These are phyloP conservation scores for Meghimatium bilineatum DNA, from an alignment of 2,888 invertebrate genomes.

Conservation along the genomic window DNA sequence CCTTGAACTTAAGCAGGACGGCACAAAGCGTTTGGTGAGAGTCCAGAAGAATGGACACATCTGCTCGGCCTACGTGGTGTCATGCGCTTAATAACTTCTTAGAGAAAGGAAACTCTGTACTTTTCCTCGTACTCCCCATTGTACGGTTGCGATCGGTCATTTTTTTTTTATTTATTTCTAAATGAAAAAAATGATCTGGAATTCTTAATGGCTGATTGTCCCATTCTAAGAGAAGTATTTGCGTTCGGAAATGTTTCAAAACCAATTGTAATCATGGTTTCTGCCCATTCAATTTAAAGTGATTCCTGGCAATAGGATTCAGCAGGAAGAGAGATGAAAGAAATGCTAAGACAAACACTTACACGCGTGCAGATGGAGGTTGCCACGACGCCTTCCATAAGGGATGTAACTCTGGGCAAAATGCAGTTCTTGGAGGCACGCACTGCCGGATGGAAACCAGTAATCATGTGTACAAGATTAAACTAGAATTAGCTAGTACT, in stretches of 20 bases:
- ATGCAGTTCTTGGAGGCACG: not conserved
- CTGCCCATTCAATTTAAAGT: constrained; percentile 34
- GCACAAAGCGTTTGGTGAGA: constrained; percentile 15
- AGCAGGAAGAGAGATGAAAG: constrained; percentile 7
- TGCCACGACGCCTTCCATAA: constrained; percentile 16
- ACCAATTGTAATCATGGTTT: constrained; percentile 34
- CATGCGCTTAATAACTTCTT: constrained; percentile 16
- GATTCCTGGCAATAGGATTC: constrained; percentile 11
- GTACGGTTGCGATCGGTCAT: constrained; percentile 6
- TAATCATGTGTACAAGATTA: constrained; percentile 17
- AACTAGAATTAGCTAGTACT: constrained; percentile 1
- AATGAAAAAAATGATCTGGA: not conserved
- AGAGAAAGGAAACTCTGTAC: constrained; percentile 22
- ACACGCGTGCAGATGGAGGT: constrained; percentile 12
- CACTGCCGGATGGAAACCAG: constrained; percentile 1
- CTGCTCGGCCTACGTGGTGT: constrained; percentile 38
- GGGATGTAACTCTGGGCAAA: constrained; percentile 12
- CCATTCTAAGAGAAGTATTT: constrained; percentile 20
- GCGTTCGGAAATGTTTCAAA: constrained; percentile 33
- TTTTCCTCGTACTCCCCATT: not conserved
- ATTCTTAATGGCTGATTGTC: constrained; percentile 37
- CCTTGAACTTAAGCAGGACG: constrained; percentile 24
- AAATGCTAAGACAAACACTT: constrained; percentile 31
- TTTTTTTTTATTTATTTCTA: constrained; percentile 6
- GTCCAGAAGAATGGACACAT: constrained; percentile 22